Evolutionary conservation across 2,888 invertebrate genomes (phyloP).

Genomic region (Polyommatus iphigenia): DNA sequence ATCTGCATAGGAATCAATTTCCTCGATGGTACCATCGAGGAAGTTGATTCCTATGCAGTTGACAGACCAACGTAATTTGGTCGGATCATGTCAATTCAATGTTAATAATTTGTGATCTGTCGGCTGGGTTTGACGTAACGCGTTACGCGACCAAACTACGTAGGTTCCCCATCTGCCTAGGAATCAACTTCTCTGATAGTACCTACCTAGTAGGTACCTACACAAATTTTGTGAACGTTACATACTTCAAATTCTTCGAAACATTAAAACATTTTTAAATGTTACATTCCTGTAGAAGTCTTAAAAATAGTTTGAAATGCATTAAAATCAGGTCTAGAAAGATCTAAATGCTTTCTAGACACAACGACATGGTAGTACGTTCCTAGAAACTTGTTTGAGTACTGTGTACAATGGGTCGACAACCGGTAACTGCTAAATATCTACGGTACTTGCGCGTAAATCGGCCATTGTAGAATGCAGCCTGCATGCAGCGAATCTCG

Average conservation of each 20-base stretch:
- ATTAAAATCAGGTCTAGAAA: constrained; percentile 11
- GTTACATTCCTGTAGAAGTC: not conserved
- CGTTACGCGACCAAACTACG: no score
- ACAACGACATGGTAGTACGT: constrained; percentile 49
- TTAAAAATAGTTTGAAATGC: not conserved
- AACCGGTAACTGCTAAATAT: constrained; percentile 41
- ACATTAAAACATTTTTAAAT: not conserved
- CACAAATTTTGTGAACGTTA: not conserved
- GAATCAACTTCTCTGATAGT: no score
- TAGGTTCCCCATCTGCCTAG: no score
- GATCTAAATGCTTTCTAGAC: constrained; percentile 10
- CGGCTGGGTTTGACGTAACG: no score
- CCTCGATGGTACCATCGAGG: no score
- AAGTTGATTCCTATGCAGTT: no score
- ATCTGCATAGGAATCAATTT: no score
- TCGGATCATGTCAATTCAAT: no score
- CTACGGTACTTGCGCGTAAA: constrained; percentile 39
- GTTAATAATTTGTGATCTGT: no score
- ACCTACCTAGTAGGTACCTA: no score
- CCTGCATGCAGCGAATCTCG: constrained; percentile 1
- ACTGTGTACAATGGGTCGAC: constrained; percentile 52
- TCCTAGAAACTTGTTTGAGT: constrained; percentile 69
- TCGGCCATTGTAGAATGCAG: constrained; percentile 33
- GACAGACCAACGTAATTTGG: no score
- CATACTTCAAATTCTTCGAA: not conserved